These are phyloP conservation scores for Caloenas nicobarica DNA, from an alignment of 2,113 vertebrate species.

Conservation along the genomic window DNA sequence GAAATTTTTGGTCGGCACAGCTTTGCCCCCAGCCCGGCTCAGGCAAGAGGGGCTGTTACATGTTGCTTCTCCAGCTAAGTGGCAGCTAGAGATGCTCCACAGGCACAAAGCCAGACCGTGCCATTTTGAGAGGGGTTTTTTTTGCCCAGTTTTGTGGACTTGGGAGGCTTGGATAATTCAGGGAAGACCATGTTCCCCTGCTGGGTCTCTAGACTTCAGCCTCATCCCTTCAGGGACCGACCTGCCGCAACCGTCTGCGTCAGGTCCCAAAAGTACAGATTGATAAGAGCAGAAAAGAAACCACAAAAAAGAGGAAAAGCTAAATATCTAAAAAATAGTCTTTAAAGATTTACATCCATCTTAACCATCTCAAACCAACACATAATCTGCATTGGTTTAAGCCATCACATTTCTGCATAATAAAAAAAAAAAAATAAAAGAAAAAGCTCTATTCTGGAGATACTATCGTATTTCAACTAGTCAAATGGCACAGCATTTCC, in stretches of 20 bases:
- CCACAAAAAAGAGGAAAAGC: conserved; percentile 30
- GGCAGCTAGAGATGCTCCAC: background rate
- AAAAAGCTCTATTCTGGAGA: conserved; percentile 26
- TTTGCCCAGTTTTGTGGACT: background rate
- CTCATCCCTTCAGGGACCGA: background rate
- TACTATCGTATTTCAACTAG: conserved; percentile 36
- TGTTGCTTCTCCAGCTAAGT: rapidly evolving
- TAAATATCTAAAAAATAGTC: conserved; percentile 50
- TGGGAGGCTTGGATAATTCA: background rate
- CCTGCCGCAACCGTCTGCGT: rapidly evolving
- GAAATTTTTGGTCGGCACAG: background rate
- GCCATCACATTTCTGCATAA: conserved; percentile 40
- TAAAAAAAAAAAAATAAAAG: background rate
- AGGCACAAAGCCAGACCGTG: background rate
- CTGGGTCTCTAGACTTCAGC: background rate
- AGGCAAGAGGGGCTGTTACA: rapidly evolving
- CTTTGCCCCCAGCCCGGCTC: background rate
- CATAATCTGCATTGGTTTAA: conserved; percentile 23
- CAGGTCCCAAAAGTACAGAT: rapidly evolving
- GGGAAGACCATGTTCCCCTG: background rate
- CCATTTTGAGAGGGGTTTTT: background rate
- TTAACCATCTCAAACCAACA: conserved; percentile 37
- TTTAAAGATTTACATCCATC: conserved; percentile 57
- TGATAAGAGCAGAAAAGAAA: conserved; percentile 39
- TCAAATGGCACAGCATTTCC: conserved; percentile 69